Conservation (phyloP, 2,113 vertebrate genomes). For the Orycteropus afer region DNA sequence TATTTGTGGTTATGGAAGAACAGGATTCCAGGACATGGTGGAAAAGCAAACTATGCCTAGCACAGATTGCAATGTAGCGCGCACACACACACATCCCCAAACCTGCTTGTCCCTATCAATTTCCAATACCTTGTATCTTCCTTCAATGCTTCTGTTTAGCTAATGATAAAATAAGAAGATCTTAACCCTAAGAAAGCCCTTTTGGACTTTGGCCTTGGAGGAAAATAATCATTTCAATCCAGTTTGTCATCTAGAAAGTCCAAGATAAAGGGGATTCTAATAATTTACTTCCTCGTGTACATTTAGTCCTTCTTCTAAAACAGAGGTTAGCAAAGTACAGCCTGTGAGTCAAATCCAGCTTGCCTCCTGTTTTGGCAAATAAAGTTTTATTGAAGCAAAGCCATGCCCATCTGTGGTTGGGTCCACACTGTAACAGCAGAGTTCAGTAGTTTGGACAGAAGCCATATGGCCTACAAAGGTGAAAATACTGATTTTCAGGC, state of each 20-base stretch:
- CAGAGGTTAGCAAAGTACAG: not conserved
- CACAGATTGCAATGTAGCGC: not conserved
- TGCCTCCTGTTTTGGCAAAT: not conserved
- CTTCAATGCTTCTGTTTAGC: not conserved
- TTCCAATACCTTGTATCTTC: not conserved
- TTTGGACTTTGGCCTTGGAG: not conserved
- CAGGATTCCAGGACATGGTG: accelerated
- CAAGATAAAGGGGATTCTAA: not conserved
- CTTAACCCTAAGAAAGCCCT: not conserved
- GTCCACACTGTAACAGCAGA: not conserved
- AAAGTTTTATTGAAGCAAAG: not conserved
- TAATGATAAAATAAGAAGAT: not conserved
- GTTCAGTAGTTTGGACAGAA: not conserved
- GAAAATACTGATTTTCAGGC: not conserved
- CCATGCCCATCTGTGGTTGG: no score
- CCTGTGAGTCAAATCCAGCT: not conserved
- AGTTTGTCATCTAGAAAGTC: not conserved
- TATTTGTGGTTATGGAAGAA: no score
- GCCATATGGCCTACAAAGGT: not conserved
- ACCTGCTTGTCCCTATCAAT: accelerated
- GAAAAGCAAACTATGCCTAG: not conserved
- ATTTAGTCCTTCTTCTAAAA: not conserved
- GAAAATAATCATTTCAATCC: not conserved
- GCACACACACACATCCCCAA: accelerated
- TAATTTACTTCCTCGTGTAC: not conserved